These are phyloP conservation scores for Halichoerus grypus DNA, from an alignment of 2,113 vertebrate genomes.

Conservation along the genomic window DNA sequence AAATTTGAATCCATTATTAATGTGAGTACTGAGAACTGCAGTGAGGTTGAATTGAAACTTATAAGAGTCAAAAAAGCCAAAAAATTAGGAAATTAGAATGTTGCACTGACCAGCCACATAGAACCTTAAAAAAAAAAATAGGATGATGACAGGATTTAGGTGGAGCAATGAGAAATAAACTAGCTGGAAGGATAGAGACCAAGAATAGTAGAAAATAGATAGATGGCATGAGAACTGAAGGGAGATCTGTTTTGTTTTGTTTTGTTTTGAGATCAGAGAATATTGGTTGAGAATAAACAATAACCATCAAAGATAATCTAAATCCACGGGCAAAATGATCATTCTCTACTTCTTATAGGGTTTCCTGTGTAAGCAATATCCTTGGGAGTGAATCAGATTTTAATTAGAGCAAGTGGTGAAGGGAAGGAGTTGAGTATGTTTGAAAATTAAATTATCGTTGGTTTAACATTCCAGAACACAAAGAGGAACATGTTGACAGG, in stretches of 20 bases:
- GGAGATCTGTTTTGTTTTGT: not conserved
- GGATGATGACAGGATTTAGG: not conserved
- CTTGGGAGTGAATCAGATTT: not conserved
- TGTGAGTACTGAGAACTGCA: not conserved
- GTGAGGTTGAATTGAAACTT: not conserved
- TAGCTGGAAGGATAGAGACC: not conserved
- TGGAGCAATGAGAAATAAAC: not conserved
- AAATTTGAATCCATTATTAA: not conserved
- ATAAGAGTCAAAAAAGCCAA: not conserved
- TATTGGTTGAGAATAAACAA: not conserved
- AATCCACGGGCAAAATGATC: not conserved
- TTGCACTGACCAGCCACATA: not conserved
- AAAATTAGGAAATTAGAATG: not conserved
- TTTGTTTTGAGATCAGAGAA: not conserved
- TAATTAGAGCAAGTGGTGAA: not conserved
- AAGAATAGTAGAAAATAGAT: not conserved
- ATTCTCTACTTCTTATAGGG: not conserved
- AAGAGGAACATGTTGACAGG: not conserved
- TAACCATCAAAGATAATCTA: not conserved
- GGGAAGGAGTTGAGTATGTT: not conserved
- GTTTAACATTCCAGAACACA: not conserved
- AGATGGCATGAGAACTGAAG: not conserved
- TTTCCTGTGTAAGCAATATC: not conserved
- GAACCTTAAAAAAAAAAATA: not conserved
- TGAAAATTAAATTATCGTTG: not conserved